Evolutionary conservation across 2,113 vertebrate genomes (phyloP), one percentile per base, ranked within the genome.

Genomic region (Myiagra hebetior): DNA sequence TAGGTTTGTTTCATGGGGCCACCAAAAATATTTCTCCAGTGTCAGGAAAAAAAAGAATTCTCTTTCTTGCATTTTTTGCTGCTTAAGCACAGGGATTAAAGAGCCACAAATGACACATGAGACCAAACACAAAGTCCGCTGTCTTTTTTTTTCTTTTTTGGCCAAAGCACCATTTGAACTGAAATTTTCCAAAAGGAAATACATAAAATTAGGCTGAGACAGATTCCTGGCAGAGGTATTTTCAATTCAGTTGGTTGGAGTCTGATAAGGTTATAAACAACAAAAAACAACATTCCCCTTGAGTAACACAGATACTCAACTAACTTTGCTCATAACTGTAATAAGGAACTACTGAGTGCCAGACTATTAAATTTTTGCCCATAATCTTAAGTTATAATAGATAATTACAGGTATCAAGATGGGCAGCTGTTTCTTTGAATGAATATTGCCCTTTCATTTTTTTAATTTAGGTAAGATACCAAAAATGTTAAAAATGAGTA

Each of bases 401-500:
- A 72, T 78, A 91, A 95, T 81, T 74, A 87, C 18, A 82, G 27
- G 17, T 93, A 95, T 91, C 63, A 87, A 95, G 85, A 91, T 90
- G 42, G 50, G 74, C 64, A 75, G 26, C 13, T 73, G 9, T 78
- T 96, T 84, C 76, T 91, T 59, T 89, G 75, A 95, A 94, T 82
- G 74, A 87, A 69, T 75, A 70, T 49, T 74, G 15, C 13, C 24
- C 19, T 92, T 69, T 60, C 6, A 10, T 80, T 85, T 77, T 88
- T 77, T 64, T 73, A 14, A 74, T 85, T 87, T 93, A 85, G 79
- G 50, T 85, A 90, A 76, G 39, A 85, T 30, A 85, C 28, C 21
- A 80, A 78, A 93, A 94, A 75, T 84, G 46, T 82, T 96, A 91
- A 89, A 95, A 93, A 93, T 89, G 62, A 95, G 62, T 88, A 95